Conservation (phyloP, 2,797 vertebrate genomes). For the Galaxias olidus region DNA sequence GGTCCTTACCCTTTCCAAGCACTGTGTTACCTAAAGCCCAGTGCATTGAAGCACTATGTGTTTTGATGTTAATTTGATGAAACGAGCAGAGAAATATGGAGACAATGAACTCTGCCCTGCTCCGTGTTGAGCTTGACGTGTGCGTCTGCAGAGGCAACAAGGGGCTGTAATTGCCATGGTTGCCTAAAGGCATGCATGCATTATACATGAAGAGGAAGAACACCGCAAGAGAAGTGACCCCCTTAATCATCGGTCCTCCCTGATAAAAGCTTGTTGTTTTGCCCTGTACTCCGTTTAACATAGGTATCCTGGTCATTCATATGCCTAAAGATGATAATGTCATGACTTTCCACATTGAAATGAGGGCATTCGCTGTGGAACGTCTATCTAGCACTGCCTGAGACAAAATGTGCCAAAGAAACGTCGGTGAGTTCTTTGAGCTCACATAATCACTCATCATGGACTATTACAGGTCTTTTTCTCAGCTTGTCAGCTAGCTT, state of each 20-base stretch:
- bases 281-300: conserved; percentile 7
- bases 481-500: conserved; percentile 26
- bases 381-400: neutral
- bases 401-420: neutral
- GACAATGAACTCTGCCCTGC: conserved; percentile 41
- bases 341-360: conserved; percentile 9
- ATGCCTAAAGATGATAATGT: conserved; percentile 10
- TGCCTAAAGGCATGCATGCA: conserved; percentile 33
- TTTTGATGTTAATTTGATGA: conserved; percentile 68
- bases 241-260: conserved; percentile 20
- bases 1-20: conserved; percentile 3
- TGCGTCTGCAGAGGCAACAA: conserved; percentile 46
- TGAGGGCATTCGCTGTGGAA: conserved; percentile 1
- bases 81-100: conserved; percentile 57
- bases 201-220: conserved; percentile 28
- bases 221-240: conserved; percentile 7
- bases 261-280: conserved; percentile 12
- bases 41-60: conserved; percentile 35
- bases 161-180: conserved; percentile 47
- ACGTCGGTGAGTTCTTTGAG: conserved; percentile 1
- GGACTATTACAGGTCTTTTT: conserved; percentile 35
- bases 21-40: conserved; percentile 27
- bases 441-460: conserved; percentile 19
- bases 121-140: conserved; percentile 50
- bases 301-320: neutral